Percentiles rank a stretch among this genome's conserved stretches.
Conservation (phyloP, 1,140 invertebrate genomes). For the Neodiprion fabricii region DNA sequence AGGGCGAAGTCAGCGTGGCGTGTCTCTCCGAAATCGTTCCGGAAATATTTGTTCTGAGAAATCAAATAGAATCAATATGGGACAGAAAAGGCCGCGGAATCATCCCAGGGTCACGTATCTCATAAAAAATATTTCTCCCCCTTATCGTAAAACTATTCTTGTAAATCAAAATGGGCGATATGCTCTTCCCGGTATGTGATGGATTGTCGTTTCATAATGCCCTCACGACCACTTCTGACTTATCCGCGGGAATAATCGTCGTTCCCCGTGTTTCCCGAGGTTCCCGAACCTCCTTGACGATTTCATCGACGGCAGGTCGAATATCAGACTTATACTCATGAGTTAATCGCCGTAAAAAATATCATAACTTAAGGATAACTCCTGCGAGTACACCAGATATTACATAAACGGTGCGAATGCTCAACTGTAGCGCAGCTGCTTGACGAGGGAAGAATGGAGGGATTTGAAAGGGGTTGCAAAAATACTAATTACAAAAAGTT, state of each 20-base stretch:
- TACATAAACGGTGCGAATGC: too few species aligned
- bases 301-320: too few species aligned
- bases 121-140: conserved; percentile 5
- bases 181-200: neutral
- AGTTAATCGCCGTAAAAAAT: neutral
- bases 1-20: neutral
- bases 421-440: neutral
- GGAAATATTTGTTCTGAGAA: conserved; percentile 4
- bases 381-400: neutral
- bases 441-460: neutral
- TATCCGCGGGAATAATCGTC: too few species aligned
- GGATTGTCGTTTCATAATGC: conserved; percentile 1
- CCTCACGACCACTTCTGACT: neutral
- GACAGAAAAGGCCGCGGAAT: neutral
- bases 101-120: conserved; percentile 6
- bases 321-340: too few species aligned
- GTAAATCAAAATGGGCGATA: conserved; percentile 1
- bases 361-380: neutral
- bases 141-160: conserved; percentile 1
- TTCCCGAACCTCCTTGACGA: too few species aligned
- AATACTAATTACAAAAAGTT: neutral
- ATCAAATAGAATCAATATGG: neutral
- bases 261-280: too few species aligned
- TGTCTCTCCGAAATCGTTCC: neutral
- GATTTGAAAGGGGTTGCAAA: neutral